These are phyloP conservation scores for Chironomus tentans DNA, from an alignment of 2,888 invertebrate genomes.

Conservation along the genomic window DNA sequence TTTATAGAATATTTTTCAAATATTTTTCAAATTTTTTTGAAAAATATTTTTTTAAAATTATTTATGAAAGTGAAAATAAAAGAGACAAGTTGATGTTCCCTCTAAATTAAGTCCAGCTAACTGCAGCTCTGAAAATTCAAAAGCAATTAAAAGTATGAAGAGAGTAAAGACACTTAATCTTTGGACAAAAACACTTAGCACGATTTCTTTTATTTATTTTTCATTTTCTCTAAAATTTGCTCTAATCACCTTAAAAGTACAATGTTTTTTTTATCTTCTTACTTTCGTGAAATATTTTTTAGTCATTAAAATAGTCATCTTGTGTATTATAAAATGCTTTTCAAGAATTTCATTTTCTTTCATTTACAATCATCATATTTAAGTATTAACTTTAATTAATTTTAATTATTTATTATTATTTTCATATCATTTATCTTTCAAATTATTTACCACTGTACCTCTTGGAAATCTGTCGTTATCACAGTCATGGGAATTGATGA, in stretches of 20 bases:
- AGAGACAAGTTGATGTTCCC: too few species aligned
- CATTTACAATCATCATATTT: background rate
- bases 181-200: slow-evolving; percentile 27
- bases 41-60: too few species aligned
- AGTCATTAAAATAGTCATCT: background rate
- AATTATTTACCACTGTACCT: slow-evolving; percentile 9
- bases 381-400: too few species aligned
- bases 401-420: background rate
- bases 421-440: slow-evolving; percentile 7
- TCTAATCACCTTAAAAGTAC: slow-evolving; percentile 3
- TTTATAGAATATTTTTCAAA: too few species aligned
- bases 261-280: background rate
- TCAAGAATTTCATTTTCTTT: background rate
- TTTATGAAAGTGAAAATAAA: too few species aligned
- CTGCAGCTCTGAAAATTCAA: background rate
- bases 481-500: slow-evolving; percentile 26
- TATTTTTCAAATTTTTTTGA: too few species aligned
- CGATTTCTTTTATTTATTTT: slow-evolving; percentile 1
- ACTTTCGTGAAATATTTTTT: background rate
- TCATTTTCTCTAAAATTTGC: background rate
- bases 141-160: background rate
- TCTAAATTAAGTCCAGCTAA: too few species aligned
- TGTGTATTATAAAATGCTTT: background rate
- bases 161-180: background rate
- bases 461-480: slow-evolving; percentile 24